Conservation (phyloP, 2,113 vertebrate genomes). For the Silurus glanis region DNA sequence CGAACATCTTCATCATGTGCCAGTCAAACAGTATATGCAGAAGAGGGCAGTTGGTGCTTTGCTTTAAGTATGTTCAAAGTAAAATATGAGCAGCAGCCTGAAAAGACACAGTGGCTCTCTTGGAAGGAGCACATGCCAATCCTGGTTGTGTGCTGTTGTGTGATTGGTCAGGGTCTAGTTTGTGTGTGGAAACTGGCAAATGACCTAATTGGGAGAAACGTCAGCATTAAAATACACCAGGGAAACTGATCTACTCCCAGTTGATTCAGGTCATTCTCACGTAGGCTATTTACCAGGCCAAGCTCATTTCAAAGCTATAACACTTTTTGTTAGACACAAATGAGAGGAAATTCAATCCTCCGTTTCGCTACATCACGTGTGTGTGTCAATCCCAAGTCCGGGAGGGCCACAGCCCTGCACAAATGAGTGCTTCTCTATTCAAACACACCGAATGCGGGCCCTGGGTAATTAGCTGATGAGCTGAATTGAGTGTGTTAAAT, state of each 20-base stretch:
- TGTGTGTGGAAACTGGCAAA: neutral
- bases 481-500: conserved; percentile 24
- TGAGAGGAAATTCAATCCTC: neutral
- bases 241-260: neutral
- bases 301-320: neutral
- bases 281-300: neutral
- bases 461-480: conserved; percentile 25
- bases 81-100: neutral
- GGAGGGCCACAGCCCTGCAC: conserved; percentile 3
- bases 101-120: neutral
- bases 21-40: neutral
- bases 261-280: neutral
- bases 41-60: neutral
- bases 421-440: conserved; percentile 17
- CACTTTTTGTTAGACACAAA: conserved; percentile 1
- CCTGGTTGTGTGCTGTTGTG: neutral
- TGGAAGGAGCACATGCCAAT: neutral
- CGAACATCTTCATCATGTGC: neutral
- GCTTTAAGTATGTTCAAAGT: neutral
- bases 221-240: conserved; percentile 5
- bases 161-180: neutral
- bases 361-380: neutral
- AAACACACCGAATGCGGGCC: conserved; percentile 5
- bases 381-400: neutral
- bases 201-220: neutral